Conservation (phyloP, 2,888 invertebrate genomes). For the Papilio demoleus region DNA sequence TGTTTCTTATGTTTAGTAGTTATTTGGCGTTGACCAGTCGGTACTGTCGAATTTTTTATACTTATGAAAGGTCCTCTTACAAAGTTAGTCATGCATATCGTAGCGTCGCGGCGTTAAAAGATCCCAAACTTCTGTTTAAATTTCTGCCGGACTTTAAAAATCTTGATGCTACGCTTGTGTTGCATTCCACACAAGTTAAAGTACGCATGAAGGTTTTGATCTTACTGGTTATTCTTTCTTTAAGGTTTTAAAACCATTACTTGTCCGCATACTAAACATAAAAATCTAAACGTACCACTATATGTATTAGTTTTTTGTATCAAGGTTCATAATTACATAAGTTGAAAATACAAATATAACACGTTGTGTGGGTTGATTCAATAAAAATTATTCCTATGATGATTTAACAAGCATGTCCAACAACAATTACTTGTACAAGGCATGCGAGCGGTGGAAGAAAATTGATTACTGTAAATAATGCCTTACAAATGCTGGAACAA, state of each 20-base stretch:
- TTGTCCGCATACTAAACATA: no score
- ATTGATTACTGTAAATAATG: slow-evolving; percentile 29
- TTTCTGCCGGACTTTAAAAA: background rate
- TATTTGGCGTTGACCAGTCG: slow-evolving; percentile 1
- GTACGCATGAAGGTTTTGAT: background rate
- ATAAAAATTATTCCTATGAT: slow-evolving; percentile 14
- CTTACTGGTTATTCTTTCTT: no score
- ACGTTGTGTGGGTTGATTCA: slow-evolving; percentile 16
- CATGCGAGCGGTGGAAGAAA: slow-evolving; percentile 31
- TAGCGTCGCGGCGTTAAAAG: slow-evolving; percentile 28
- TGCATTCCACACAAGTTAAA: background rate
- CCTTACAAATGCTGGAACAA: slow-evolving; percentile 27
- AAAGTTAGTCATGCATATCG: slow-evolving; percentile 35
- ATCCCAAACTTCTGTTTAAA: slow-evolving; percentile 4
- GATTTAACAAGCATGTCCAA: slow-evolving; percentile 28
- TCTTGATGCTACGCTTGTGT: background rate
- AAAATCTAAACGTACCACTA: no score
- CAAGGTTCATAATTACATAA: background rate
- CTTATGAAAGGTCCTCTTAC: slow-evolving; percentile 33
- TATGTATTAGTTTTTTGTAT: no score
- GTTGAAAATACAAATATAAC: slow-evolving; percentile 1
- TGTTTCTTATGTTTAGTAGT: background rate
- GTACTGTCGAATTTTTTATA: slow-evolving; percentile 25
- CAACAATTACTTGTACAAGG: slow-evolving; percentile 4
- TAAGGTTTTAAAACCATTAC: no score